Base-by-base conservation (phyloP, 2,113 vertebrate species). In the Phyllostomus discolor region DNA sequence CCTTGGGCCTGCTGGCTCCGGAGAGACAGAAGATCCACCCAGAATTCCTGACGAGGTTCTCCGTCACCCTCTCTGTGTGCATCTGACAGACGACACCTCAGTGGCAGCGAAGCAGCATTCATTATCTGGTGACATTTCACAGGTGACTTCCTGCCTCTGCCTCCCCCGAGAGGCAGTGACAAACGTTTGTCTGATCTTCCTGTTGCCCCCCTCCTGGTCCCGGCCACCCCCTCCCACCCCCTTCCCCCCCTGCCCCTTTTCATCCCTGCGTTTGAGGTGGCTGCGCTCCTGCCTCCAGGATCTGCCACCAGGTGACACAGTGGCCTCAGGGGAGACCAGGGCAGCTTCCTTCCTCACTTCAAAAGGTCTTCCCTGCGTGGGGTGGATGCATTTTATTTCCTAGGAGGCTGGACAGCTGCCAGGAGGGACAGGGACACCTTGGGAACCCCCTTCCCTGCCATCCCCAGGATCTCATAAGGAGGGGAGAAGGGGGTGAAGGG, bases 71-170 rank as follows among this genome's bases (percentile, higher is more conserved):
- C 92, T 93, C 76, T 26, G 1, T 2, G 1, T 4, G 80, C 54
- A 0, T 46, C 80, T 94, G 90, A 76, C 94, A 52, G 96, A 57
- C 76, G 96, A 57, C 84, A 48, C 76, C 38, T 66, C 48, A 0
- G 91, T n/a, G 0, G 19, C 0, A 22, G 95, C 28, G 78, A 88
- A 66, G 75, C 15, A 31, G 89, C 95, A 79, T 81, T 96, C 95
- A 89, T 96, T 94, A 97, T 79, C 94, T 0, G 0, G 62, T 97
- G 97, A 98, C 97, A 97, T 98, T 98, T 97, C 26, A 0, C 75
- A 66, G 96, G 85, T 75, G 75, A 96, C 79, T 87, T 88, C 88
- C 91, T 94, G n/a, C 96, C 94, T 94, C 88, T 3, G 46, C 95
- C 69, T 93, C 96, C 95, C 96, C 78, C 93, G 96, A 94, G 97